Evolutionary conservation across 2,888 invertebrate genomes (phyloP), one percentile per base, ranked within the genome.

Genomic region (Cephus pulcher): DNA sequence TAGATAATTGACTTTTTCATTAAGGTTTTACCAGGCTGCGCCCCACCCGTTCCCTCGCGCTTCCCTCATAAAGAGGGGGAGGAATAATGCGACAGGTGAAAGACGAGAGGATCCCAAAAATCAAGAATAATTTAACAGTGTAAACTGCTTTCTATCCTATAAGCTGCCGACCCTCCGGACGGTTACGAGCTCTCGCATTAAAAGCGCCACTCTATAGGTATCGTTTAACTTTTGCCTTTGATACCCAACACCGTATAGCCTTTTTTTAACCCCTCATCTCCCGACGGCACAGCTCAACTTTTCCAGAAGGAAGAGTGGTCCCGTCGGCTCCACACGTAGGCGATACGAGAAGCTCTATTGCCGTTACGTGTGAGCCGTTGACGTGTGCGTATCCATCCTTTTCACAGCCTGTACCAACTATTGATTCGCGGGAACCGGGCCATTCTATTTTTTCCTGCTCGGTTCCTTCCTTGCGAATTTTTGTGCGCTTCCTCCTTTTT

Each of bases 121-220:
- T 83, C 78, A 78, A 81, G 85, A 86, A 86, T 85, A 86, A 86
- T 85, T 85, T 83, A 83, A 80, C 82, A 80, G 80, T 82, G 82
- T 80, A 84, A 84, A 83, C 85, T 80, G 84, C 76, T 85, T 83
- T 85, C 84, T 81, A 80, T 82, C 80, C 84, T 80, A 77, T 81
- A 82, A 85, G 80, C 86, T 86, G 80, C 79, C 81, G 86, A 85
- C 86, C 85, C 85, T 83, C 86, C 79, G 81, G 81, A 82, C 86
- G 80, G 86, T 86, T 86, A 84, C 81, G 71, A 76, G 80, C 80
- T 79, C 78, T 80, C 80, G 79, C 85, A 85, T 86, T 85, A 86
- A 86, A 85, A 86, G 86, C 86, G 85, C 84, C 85, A 85, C 85
- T 86, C 83, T 83, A 80, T 82, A 84, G 86, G 86, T 85, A 85